Evolutionary conservation across 2,888 invertebrate species (phyloP).

Genomic region (Caenorhabditis panamensis): DNA sequence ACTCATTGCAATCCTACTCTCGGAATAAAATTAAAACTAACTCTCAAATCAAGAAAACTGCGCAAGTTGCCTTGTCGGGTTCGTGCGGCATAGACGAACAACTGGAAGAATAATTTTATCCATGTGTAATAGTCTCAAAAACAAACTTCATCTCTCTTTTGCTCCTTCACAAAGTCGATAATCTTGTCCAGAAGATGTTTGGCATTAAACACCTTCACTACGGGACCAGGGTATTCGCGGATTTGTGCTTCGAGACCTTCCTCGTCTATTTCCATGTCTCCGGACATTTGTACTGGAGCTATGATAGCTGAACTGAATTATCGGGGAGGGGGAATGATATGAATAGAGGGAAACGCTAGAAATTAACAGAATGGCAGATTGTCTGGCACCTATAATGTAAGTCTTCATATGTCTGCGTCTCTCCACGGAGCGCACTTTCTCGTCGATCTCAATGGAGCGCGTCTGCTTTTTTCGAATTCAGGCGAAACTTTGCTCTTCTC

Average conservation of each 20-base stretch:
- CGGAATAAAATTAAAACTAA: not conserved
- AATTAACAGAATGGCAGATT: no score
- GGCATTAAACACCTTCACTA: not conserved
- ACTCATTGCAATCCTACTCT: not conserved
- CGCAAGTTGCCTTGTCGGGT: slow-evolving; percentile 28
- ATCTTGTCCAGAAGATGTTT: not conserved
- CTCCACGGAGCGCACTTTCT: not conserved
- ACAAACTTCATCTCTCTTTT: not conserved
- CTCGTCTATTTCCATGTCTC: slow-evolving; percentile 3
- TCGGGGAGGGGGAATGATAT: no score
- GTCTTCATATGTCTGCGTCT: slow-evolving; percentile 4
- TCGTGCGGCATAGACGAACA: no score
- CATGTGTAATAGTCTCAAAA: not conserved
- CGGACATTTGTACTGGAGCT: not conserved
- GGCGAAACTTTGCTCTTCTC: not conserved
- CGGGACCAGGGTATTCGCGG: not conserved
- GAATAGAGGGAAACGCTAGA: not conserved
- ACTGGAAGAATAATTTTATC: slow-evolving; percentile 10
- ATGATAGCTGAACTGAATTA: no score
- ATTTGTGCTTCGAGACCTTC: not conserved
- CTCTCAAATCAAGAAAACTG: slow-evolving; percentile 16
- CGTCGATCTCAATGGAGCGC: slow-evolving; percentile 5
- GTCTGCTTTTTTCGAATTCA: not conserved
- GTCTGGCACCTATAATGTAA: no score
- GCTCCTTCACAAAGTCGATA: not conserved